phyloP scores from a whole-genome alignment of 2,797 vertebrate species.

The Loriculus beryllinus region DNA sequence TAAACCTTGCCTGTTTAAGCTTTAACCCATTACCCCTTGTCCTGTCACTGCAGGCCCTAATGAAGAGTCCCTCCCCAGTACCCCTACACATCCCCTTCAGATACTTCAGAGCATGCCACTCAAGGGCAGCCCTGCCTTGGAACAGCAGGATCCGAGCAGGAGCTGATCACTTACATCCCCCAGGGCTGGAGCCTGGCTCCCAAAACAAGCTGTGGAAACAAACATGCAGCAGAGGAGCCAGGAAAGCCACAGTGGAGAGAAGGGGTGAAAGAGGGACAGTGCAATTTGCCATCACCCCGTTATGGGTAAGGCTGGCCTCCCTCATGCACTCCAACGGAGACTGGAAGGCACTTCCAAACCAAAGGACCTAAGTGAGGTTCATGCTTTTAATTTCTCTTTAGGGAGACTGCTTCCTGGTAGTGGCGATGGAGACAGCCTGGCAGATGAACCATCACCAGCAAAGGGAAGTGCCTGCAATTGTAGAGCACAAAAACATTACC shows the following conservation, averaged over 20 bases:
- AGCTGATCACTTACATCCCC: neutral
- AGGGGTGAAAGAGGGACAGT: neutral
- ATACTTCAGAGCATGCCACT: neutral
- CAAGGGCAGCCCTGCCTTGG: neutral
- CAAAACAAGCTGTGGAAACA: neutral
- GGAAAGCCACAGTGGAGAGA: fast-evolving
- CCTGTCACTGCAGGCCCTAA: too few species aligned
- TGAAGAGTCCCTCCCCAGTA: too few species aligned
- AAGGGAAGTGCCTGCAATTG: fast-evolving
- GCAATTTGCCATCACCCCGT: fast-evolving
- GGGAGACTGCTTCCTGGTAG: neutral
- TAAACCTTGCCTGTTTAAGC: too few species aligned
- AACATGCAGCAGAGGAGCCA: fast-evolving
- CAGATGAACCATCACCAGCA: neutral
- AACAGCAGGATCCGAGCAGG: fast-evolving
- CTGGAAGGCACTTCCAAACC: neutral
- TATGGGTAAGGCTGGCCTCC: neutral
- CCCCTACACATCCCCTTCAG: too few species aligned
- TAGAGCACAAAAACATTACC: fast-evolving
- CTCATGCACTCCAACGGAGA: neutral
- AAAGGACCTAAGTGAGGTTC: neutral
- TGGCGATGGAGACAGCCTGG: neutral
- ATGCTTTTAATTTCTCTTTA: neutral
- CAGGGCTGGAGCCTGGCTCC: neutral
- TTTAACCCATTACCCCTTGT: too few species aligned